Conservation (phyloP, 2,113 vertebrate species). For the Triplophysa siluroides region DNA sequence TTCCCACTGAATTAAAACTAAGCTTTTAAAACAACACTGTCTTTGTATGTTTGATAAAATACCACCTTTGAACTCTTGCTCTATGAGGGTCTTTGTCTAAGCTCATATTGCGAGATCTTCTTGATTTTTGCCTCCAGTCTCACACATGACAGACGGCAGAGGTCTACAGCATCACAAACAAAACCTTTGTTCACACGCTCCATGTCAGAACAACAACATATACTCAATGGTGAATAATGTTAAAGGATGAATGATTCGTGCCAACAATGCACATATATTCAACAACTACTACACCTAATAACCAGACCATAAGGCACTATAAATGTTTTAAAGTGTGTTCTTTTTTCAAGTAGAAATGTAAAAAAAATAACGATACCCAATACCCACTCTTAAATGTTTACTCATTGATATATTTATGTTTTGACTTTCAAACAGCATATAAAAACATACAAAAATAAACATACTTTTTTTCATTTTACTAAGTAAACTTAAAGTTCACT, state of each 20-base stretch:
- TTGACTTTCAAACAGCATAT: too few species aligned
- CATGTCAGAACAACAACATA: background rate
- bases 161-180: background rate
- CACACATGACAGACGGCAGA: background rate
- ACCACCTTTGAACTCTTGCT: background rate
- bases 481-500: too few species aligned
- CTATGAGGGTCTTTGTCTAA: background rate
- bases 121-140: background rate
- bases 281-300: too few species aligned
- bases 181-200: background rate
- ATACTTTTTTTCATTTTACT: too few species aligned
- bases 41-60: background rate
- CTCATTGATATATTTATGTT: too few species aligned
- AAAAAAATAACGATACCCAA: too few species aligned
- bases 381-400: too few species aligned
- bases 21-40: background rate
- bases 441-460: too few species aligned
- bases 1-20: background rate
- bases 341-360: too few species aligned
- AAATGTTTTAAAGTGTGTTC: too few species aligned
- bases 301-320: too few species aligned
- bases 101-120: background rate
- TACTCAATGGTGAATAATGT: background rate
- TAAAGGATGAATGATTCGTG: background rate
- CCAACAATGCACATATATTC: background rate